phyloP scores from a whole-genome alignment of 1,140 invertebrate genomes.

The Hycleus cichorii region DNA sequence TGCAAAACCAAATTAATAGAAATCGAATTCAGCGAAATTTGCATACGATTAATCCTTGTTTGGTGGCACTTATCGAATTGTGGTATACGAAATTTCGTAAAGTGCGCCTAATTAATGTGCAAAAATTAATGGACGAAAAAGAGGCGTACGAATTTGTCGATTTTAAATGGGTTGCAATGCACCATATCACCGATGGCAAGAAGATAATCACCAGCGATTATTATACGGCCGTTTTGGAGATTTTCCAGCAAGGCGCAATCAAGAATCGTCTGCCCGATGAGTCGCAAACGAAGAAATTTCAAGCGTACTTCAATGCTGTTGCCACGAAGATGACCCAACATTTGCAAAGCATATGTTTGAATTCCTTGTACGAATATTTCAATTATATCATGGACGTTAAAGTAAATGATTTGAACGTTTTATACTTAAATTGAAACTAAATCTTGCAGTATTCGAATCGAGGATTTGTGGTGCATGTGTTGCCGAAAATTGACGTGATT shows the following conservation, averaged over 20 bases:
- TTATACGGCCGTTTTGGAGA: slow-evolving; percentile 55
- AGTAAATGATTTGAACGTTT: slow-evolving; percentile 42
- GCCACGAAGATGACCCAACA: slow-evolving; percentile 83
- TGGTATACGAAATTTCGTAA: slow-evolving; percentile 68
- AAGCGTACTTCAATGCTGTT: slow-evolving; percentile 76
- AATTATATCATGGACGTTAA: slow-evolving; percentile 66
- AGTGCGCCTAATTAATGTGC: slow-evolving; percentile 42
- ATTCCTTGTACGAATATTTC: slow-evolving; percentile 71
- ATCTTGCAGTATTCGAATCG: slow-evolving; percentile 53
- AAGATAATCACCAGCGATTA: slow-evolving; percentile 50
- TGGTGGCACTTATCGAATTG: slow-evolving; percentile 70
- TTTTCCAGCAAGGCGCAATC: slow-evolving; percentile 62
- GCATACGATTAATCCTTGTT: slow-evolving; percentile 73
- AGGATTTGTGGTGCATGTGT: slow-evolving; percentile 67
- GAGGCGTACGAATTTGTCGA: slow-evolving; percentile 56
- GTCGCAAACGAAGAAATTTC: slow-evolving; percentile 55
- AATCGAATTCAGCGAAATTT: slow-evolving; percentile 54
- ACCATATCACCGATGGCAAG: slow-evolving; percentile 52
- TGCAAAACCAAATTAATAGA: slow-evolving; percentile 43
- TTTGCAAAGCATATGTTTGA: slow-evolving; percentile 67
- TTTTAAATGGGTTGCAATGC: slow-evolving; percentile 49
- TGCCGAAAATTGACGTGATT: slow-evolving; percentile 59
- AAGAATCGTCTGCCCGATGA: slow-evolving; percentile 65
- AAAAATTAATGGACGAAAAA: slow-evolving; percentile 45
- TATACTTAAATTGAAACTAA: too few species aligned